These are phyloP conservation scores for Exocentrus adspersus DNA, from an alignment of 2,888 invertebrate genomes.

Conservation along the genomic window DNA sequence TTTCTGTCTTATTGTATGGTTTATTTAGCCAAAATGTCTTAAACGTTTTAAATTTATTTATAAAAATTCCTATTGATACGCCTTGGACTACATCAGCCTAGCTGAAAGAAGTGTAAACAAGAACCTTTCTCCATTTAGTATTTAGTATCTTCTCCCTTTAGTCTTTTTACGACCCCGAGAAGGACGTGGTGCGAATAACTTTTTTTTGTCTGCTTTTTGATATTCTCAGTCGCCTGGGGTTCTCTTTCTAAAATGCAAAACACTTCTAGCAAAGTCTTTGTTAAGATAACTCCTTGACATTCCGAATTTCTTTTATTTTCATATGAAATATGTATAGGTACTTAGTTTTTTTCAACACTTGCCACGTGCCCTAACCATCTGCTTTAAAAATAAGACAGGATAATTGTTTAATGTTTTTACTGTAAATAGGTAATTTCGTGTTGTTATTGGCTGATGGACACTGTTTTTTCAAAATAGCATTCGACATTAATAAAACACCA, in stretches of 20 bases:
- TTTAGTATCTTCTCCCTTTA: no score
- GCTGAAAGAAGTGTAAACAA: constrained; percentile 6
- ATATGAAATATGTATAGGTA: neutral
- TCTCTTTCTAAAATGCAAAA: constrained; percentile 5
- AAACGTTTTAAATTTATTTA: no score
- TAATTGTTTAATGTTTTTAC: no score
- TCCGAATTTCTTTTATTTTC: neutral
- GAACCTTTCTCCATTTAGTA: constrained; percentile 14
- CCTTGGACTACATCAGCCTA: neutral
- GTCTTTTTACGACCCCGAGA: constrained; percentile 6
- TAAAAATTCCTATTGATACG: no score
- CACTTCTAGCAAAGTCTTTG: constrained; percentile 6
- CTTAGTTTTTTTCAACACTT: neutral
- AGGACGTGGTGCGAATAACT: constrained; percentile 7
- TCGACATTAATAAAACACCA: no score
- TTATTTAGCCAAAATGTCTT: no score
- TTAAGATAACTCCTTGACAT: constrained; percentile 2
- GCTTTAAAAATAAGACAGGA: no score
- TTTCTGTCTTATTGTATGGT: no score
- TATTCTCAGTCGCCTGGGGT: neutral
- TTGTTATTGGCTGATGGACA: no score
- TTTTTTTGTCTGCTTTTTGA: neutral
- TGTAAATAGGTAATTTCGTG: no score
- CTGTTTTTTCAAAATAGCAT: no score
- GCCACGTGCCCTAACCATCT: no score